These are phyloP conservation scores for Nematostella vectensis DNA, from an alignment of 92 coral and sea anemone species.

Conservation along the genomic window DNA sequence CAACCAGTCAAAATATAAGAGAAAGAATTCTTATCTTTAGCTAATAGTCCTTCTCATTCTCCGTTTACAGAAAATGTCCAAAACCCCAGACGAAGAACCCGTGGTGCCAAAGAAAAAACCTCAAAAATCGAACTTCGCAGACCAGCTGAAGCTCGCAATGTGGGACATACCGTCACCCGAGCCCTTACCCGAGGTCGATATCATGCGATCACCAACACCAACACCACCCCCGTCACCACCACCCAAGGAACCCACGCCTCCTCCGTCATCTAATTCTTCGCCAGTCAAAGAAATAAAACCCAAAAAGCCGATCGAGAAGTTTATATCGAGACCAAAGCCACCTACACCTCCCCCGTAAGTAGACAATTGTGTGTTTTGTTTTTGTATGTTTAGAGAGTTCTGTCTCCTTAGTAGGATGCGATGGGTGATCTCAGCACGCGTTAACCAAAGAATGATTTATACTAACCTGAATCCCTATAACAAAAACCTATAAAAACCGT, in stretches of 20 bases:
- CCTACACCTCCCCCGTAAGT: conserved; percentile 86
- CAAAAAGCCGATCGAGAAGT: conserved; percentile 58
- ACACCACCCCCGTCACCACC: conserved; percentile 70
- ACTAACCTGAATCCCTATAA: too few species aligned
- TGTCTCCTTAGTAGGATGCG: too few species aligned
- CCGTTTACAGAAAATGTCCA: conserved; percentile 26
- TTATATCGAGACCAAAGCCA: conserved; percentile 69
- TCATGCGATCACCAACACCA: conserved; percentile 65
- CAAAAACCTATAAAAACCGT: too few species aligned
- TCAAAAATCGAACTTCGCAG: conserved; percentile 34
- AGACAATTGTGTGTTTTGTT: too few species aligned
- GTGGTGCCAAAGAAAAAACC: conserved; percentile 26
- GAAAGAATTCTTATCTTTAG: too few species aligned
- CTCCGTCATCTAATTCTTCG: conserved; percentile 34
- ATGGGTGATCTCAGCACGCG: too few species aligned
- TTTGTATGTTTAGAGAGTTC: too few species aligned
- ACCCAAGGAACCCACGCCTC: conserved; percentile 53
- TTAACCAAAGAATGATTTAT: too few species aligned
- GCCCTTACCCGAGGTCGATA: conserved; percentile 32
- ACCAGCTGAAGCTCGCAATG: conserved; percentile 62
- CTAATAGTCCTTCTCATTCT: not conserved
- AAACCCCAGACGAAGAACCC: conserved; percentile 58
- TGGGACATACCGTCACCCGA: conserved; percentile 69
- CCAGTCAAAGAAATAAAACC: conserved; percentile 64
- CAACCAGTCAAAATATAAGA: too few species aligned